Percentiles rank a stretch among this genome's conserved stretches.
Conservation (phyloP, 2,797 vertebrate species). For the Spinibarbus caldwelli region DNA sequence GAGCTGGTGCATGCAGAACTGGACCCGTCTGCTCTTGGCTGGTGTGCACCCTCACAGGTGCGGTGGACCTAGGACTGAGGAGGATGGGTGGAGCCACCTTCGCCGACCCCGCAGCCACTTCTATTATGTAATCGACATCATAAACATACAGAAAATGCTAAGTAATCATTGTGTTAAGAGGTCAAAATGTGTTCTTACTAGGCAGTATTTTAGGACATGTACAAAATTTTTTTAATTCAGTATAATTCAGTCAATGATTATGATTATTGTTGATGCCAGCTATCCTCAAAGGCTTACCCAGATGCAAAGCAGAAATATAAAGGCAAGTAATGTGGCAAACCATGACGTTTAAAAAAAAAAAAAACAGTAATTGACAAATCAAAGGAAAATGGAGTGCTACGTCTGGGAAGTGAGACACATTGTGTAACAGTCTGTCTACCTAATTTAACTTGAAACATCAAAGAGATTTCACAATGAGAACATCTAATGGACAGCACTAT, state of each 20-base stretch:
- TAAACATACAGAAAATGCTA: constrained; percentile 68
- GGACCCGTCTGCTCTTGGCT: constrained; percentile 64
- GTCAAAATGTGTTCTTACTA: background rate
- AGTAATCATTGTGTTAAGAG: constrained; percentile 24
- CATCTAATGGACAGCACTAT: constrained; percentile 75
- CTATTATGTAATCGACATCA: constrained; percentile 73
- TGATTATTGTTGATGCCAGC: constrained; percentile 71
- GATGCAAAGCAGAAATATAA: constrained; percentile 77
- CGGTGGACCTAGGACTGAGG: constrained; percentile 27
- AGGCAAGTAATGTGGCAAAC: constrained; percentile 79
- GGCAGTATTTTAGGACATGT: background rate
- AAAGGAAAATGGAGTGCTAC: constrained; percentile 79
- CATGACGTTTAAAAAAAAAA: constrained; percentile 76
- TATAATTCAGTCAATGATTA: constrained; percentile 69
- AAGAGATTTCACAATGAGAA: constrained; percentile 77
- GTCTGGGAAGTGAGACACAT: constrained; percentile 75
- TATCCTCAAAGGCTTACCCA: constrained; percentile 80
- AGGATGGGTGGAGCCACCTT: constrained; percentile 59
- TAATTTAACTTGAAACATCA: constrained; percentile 83
- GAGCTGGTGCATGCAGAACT: constrained; percentile 72
- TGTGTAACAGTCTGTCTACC: constrained; percentile 77
- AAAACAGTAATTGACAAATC: constrained; percentile 82
- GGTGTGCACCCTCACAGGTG: constrained; percentile 68
- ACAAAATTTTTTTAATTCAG: background rate
- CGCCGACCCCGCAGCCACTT: constrained; percentile 54